Conservation (phyloP, 2,888 invertebrate genomes). For the Masnerella sp. region DNA sequence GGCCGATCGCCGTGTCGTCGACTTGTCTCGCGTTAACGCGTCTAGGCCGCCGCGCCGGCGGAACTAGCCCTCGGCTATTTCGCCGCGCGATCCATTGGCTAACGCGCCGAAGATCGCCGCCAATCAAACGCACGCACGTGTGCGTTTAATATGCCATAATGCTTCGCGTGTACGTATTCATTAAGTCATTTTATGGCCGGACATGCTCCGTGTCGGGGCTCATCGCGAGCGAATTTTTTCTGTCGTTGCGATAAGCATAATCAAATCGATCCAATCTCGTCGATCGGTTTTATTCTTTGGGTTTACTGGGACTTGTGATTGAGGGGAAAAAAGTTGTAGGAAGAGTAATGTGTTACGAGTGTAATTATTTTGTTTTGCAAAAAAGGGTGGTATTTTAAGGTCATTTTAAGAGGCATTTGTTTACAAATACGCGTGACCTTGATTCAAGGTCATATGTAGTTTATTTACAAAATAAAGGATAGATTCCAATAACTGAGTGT, state of each 20-base stretch:
- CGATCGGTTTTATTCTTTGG: neutral
- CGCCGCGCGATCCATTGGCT: constrained; percentile 40
- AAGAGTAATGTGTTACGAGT: too few relatives aligned
- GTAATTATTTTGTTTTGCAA: too few relatives aligned
- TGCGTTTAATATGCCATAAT: constrained; percentile 62
- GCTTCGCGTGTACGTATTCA: constrained; percentile 74
- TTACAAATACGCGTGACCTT: too few relatives aligned
- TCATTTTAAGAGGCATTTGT: too few relatives aligned
- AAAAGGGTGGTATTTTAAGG: too few relatives aligned
- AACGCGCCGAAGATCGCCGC: constrained; percentile 27
- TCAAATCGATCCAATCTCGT: neutral
- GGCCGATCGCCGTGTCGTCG: constrained; percentile 52
- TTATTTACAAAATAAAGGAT: too few relatives aligned
- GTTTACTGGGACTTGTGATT: too few relatives aligned
- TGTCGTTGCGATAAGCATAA: neutral
- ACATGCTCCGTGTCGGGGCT: constrained; percentile 15
- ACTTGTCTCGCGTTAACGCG: constrained; percentile 50
- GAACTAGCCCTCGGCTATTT: constrained; percentile 40
- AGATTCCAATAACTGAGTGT: too few relatives aligned
- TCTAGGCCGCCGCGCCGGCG: constrained; percentile 28
- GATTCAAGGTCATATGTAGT: too few relatives aligned
- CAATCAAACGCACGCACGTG: constrained; percentile 43
- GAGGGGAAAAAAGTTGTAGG: too few relatives aligned
- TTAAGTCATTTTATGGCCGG: constrained; percentile 71
- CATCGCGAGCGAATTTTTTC: neutral